Base-by-base conservation (phyloP, 2,113 vertebrate genomes). In the Hemiprocne comata region DNA sequence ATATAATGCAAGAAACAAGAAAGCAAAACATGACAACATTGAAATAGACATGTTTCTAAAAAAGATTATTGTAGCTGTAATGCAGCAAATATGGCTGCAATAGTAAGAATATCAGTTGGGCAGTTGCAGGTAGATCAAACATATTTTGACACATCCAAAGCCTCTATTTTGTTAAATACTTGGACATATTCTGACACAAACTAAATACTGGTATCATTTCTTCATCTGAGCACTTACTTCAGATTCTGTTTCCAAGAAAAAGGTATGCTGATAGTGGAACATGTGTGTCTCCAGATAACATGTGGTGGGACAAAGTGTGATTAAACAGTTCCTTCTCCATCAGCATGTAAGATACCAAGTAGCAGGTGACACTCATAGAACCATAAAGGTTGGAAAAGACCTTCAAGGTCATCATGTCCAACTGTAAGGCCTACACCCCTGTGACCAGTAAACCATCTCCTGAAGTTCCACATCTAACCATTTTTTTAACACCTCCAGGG, bases 201-300 rank as follows among this genome's bases (percentile, higher is more conserved):
- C 0, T 10, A 82, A 71, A 54, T 54, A 58, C 16, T 80, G 3
- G 61, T 58, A 29, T 40, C 3, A 2, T 5, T 60, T 25, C 9
- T 75, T 69, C 17, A 44, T 74, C 20, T 64, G 24, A 92, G 6
- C 7, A 71, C 36, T 58, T 89, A 42, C 40, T 42, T 42, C 40
- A 42, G 40, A 42, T 42, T 42, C 40, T 42, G 40, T 12, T 42
- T 42, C 40, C 40, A 62, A 46, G 40, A 46, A 50, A 78, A 50
- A 4, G 3, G 10, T 40, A n/a, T 21, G 15, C 17, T 77, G 38
- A 51, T 40, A 6, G 10, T 66, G 17, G 11, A 70, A 87, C 44
- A 40, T 0, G 0, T 24, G 9, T 33, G 3, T 23, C 7, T 62
- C 12, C 60, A 46, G 25, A 42, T n/a, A 71, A 87, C 33, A 6